phyloP scores from a whole-genome alignment of 2,888 invertebrate genomes.

The Capitulum mitella region DNA sequence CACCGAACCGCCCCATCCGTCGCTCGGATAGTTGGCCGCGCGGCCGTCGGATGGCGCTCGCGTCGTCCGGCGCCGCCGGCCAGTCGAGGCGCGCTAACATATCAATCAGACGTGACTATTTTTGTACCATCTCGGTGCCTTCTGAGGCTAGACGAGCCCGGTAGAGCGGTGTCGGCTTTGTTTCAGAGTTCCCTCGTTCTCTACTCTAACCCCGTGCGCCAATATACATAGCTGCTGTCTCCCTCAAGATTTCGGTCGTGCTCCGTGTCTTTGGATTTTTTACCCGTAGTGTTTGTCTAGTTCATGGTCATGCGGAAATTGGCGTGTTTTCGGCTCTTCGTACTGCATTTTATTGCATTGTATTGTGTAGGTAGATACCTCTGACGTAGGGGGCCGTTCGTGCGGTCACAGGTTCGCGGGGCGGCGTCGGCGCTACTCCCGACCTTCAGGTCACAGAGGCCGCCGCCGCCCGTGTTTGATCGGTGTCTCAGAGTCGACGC shows the following conservation, averaged over 20 bases:
- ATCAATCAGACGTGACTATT: conserved; percentile 10
- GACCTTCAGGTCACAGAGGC: background rate
- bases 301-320: background rate
- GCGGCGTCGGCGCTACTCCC: background rate
- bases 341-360: conserved; percentile 19
- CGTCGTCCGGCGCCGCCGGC: background rate
- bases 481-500: background rate
- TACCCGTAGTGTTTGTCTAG: background rate
- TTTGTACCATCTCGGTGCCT: conserved; percentile 23
- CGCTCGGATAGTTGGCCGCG: background rate
- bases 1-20: background rate
- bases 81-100: background rate
- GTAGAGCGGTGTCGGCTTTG: background rate
- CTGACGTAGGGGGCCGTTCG: background rate
- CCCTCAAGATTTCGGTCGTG: background rate
- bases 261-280: background rate
- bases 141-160: conserved; percentile 6
- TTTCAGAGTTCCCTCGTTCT: background rate
- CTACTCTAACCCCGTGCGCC: background rate
- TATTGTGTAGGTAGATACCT: background rate
- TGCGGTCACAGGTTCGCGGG: background rate
- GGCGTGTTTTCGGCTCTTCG: background rate
- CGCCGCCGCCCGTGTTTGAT: background rate
- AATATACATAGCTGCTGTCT: background rate
- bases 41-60: background rate